A percentile compares a stretch with the other conserved stretches of the same genome.
Conservation (phyloP, 2,113 vertebrate species). For the Malurus cyaneus region DNA sequence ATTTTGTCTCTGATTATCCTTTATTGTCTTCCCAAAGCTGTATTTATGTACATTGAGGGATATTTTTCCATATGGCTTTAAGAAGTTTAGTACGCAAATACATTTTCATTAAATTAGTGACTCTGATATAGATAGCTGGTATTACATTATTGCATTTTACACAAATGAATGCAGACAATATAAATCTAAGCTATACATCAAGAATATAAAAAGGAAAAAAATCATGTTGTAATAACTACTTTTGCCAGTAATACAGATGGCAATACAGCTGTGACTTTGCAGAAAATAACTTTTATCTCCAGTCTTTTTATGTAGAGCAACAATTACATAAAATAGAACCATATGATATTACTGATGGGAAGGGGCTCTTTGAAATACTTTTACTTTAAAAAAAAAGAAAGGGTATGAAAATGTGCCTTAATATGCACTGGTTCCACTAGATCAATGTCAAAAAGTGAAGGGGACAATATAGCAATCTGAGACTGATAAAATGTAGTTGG, state of each 20-base stretch:
- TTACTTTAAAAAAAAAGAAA: background rate
- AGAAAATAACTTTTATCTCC: conserved; percentile 68
- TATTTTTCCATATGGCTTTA: conserved; percentile 4
- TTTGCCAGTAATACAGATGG: conserved; percentile 62
- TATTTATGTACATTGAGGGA: background rate
- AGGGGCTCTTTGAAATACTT: conserved; percentile 51
- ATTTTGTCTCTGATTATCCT: background rate
- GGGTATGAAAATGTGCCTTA: conserved; percentile 16
- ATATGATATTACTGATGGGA: conserved; percentile 50
- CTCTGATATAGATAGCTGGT: background rate
- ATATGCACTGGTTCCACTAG: background rate
- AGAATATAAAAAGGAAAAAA: background rate
- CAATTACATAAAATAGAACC: conserved; percentile 69
- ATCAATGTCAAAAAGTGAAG: conserved; percentile 46
- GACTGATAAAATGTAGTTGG: conserved; percentile 41
- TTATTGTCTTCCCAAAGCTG: background rate
- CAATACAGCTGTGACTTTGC: conserved; percentile 59
- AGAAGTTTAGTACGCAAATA: background rate
- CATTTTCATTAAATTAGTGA: conserved; percentile 8
- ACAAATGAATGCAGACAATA: background rate
- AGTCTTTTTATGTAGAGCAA: conserved; percentile 47
- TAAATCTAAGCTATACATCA: conserved; percentile 40
- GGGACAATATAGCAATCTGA: conserved; percentile 21
- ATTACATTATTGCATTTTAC: background rate
- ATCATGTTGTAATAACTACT: conserved; percentile 1